Evolutionary conservation across 2,797 vertebrate species (phyloP).

Genomic region (Lepilemur ruficaudatus): DNA sequence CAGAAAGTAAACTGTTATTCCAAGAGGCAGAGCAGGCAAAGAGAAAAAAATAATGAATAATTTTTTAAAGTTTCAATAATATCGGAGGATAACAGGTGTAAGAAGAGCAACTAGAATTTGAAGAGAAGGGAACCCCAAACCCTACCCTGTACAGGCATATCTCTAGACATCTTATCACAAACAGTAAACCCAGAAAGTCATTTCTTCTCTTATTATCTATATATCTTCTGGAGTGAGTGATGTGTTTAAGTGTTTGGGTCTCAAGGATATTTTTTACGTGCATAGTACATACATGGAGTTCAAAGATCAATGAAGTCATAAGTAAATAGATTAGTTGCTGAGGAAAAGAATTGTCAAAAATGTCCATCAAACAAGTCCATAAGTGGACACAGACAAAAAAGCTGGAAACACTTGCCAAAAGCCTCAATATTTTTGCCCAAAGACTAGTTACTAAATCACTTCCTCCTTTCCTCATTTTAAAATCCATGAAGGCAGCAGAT

Average conservation of each 20-base stretch:
- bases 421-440: neutral
- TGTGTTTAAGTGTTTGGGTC: neutral
- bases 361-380: neutral
- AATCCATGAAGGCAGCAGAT: neutral
- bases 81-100: neutral
- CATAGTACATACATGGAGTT: conserved; percentile 11
- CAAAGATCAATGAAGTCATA: conserved; percentile 17
- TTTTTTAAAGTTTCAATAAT: conserved; percentile 6
- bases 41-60: conserved; percentile 24
- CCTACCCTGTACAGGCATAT: neutral
- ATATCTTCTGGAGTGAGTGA: neutral
- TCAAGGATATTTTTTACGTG: neutral
- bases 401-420: neutral
- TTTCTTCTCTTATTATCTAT: neutral
- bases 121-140: neutral
- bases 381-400: neutral
- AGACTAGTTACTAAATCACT: conserved; percentile 4
- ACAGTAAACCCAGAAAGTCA: neutral
- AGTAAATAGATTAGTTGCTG: neutral
- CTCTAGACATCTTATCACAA: neutral
- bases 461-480: conserved; percentile 25
- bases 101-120: conserved; percentile 3
- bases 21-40: neutral
- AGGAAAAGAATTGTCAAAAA: conserved; percentile 41
- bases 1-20: conserved; percentile 29